These are phyloP conservation scores for Sesamia nonagrioides DNA, from an alignment of 1,140 invertebrate species.

Conservation along the genomic window DNA sequence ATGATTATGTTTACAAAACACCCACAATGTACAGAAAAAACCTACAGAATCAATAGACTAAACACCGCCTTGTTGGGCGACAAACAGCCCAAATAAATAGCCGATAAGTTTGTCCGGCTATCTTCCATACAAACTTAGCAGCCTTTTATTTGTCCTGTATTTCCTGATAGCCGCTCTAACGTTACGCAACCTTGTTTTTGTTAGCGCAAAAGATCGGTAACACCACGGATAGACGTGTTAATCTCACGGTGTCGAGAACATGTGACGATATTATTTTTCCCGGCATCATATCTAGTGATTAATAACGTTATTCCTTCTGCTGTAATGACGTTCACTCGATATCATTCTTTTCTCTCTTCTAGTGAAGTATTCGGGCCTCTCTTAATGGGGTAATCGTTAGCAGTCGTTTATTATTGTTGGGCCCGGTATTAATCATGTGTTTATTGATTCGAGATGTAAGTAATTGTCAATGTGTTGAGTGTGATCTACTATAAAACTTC, in stretches of 20 bases:
- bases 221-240: constrained; percentile 72
- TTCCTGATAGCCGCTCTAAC: constrained; percentile 20
- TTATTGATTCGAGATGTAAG: constrained; percentile 17
- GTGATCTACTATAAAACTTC: no score
- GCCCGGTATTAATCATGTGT: not conserved
- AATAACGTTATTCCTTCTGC: constrained; percentile 80
- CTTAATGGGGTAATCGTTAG: constrained; percentile 63
- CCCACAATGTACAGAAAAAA: no score
- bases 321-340: constrained; percentile 67
- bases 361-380: constrained; percentile 52
- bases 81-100: not conserved
- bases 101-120: no score
- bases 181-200: constrained; percentile 51
- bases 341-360: constrained; percentile 56
- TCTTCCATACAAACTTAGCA: constrained; percentile 8
- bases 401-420: constrained; percentile 33
- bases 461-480: not conserved
- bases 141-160: constrained; percentile 36
- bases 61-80: not conserved
- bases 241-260: constrained; percentile 81
- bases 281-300: constrained; percentile 79
- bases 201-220: constrained; percentile 57
- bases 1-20: no score
- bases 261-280: constrained; percentile 84
- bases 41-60: not conserved